Evolutionary conservation across 2,888 invertebrate genomes (phyloP).

Genomic region (Ptychoptera albimana): DNA sequence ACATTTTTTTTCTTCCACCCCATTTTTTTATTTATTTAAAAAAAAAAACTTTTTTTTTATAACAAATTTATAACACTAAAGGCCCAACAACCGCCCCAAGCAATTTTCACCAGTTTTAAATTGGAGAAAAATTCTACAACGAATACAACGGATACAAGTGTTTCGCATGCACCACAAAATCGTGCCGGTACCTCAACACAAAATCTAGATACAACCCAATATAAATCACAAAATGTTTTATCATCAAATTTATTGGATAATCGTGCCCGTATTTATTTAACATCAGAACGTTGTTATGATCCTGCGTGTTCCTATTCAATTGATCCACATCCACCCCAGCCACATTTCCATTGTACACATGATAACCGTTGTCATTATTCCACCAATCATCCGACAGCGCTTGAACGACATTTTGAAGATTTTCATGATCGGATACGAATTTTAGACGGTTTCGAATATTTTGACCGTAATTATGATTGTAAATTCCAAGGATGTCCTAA

Average conservation of each 20-base stretch:
- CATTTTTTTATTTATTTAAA: background rate
- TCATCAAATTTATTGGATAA: slow-evolving; percentile 4
- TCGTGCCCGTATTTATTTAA: slow-evolving; percentile 6
- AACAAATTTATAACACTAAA: slow-evolving; percentile 20
- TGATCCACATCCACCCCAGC: slow-evolving; percentile 29
- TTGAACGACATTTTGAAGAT: slow-evolving; percentile 71
- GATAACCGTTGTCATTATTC: slow-evolving; percentile 64
- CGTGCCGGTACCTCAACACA: slow-evolving; percentile 9
- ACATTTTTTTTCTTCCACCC: background rate
- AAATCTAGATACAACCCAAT: slow-evolving; percentile 6
- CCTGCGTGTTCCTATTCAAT: slow-evolving; percentile 48
- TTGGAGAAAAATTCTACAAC: slow-evolving; percentile 49
- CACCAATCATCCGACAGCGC: slow-evolving; percentile 58
- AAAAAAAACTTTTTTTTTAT: slow-evolving; percentile 6
- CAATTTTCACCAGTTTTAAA: slow-evolving; percentile 86
- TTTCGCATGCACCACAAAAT: slow-evolving; percentile 15
- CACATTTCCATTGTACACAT: slow-evolving; percentile 69
- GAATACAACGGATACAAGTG: too few relatives aligned
- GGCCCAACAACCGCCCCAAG: slow-evolving; percentile 60
- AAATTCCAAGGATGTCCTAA: slow-evolving; percentile 44
- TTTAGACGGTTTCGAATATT: slow-evolving; percentile 73
- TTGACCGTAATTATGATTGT: slow-evolving; percentile 56
- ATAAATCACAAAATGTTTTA: background rate
- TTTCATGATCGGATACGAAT: slow-evolving; percentile 72
- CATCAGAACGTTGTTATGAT: slow-evolving; percentile 50